Evolutionary conservation across 2,797 vertebrate species (phyloP).

Genomic region (Anabas testudineus): DNA sequence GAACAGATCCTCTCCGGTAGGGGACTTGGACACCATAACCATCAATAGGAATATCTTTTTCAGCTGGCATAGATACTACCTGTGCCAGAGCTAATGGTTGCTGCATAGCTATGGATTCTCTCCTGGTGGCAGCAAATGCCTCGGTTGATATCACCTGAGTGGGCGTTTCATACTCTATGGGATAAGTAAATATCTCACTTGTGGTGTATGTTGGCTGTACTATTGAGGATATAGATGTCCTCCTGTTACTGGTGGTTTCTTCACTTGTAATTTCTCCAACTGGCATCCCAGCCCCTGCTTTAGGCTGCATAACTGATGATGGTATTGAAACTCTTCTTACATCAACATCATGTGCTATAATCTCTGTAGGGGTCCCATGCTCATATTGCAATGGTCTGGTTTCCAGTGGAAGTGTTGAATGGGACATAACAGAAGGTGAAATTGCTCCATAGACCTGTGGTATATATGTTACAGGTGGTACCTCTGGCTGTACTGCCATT

Average conservation of each 20-base stretch:
- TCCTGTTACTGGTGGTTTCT: slow-evolving; percentile 66
- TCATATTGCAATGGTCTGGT: slow-evolving; percentile 59
- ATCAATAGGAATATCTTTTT: slow-evolving; percentile 63
- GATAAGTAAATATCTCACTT: slow-evolving; percentile 63
- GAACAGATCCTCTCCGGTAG: slow-evolving; percentile 56
- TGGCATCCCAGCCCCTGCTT: slow-evolving; percentile 50
- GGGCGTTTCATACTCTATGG: slow-evolving; percentile 66
- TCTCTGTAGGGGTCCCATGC: slow-evolving; percentile 48
- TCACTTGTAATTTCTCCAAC: slow-evolving; percentile 61
- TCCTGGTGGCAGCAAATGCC: slow-evolving; percentile 63
- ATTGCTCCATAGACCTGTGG: slow-evolving; percentile 43
- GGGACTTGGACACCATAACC: slow-evolving; percentile 55
- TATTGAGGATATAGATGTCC: slow-evolving; percentile 70
- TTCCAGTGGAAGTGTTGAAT: slow-evolving; percentile 54
- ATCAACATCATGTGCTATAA: slow-evolving; percentile 43
- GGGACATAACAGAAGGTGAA: slow-evolving; percentile 45
- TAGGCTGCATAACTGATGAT: slow-evolving; percentile 51
- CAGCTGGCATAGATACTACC: slow-evolving; percentile 66
- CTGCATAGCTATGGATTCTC: slow-evolving; percentile 73
- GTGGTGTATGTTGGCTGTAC: slow-evolving; percentile 60
- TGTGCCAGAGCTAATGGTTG: slow-evolving; percentile 60
- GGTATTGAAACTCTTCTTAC: slow-evolving; percentile 46
- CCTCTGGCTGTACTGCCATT: slow-evolving; percentile 47
- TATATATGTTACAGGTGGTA: slow-evolving; percentile 31
- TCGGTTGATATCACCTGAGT: slow-evolving; percentile 66